Evolutionary conservation across 2,113 vertebrate genomes (phyloP), one percentile per base, ranked within the genome.

Genomic region (Microtus richardsoni): DNA sequence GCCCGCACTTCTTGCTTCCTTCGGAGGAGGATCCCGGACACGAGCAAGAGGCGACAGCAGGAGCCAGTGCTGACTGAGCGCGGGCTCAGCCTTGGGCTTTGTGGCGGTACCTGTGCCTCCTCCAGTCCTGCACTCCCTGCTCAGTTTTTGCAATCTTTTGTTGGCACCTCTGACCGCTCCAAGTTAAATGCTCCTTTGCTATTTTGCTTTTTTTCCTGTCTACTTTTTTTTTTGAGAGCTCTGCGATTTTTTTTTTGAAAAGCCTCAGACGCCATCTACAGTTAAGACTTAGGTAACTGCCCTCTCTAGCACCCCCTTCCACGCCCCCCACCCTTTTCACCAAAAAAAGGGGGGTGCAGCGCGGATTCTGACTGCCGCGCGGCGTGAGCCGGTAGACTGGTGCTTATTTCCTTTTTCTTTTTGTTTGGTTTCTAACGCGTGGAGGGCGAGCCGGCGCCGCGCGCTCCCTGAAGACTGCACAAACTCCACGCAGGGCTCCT

Each of bases 221-320:
- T 96, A 80, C 97, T 90, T 95, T 91, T 95, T 96, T 96, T 97
- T 92, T 83, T 66, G 95, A 97, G 94, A 58, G 93, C 91, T 77
- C 93, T 87, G 44, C 58, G 36, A 91, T 93, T 94, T 66, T 85
- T 47, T 47, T 54, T 96, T 96, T 95, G 96, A 94, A 97, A 97
- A 98, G 96, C 75, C 97, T 97, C 96, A 96, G 96, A 97, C 97
- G 97, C 97, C 97, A 97, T 74, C 97, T 98, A 98, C 97, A 97
- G 97, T 97, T 96, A 80, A 97, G 95, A 92, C 93, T 94, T 96
- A 96, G 97, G 97, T 97, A 97, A 95, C 94, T 87, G 58, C 96
- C 60, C 70, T 96, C 94, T 94, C 88, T 54, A 22, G 89, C 96
- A 66, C 82, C 92, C 93, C 49, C 94, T 95, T 97, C 96, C 97